Evolutionary conservation across 1,140 invertebrate genomes (phyloP), one percentile per base, ranked within the genome.

Genomic region (Caenorhabditis briggsae): DNA sequence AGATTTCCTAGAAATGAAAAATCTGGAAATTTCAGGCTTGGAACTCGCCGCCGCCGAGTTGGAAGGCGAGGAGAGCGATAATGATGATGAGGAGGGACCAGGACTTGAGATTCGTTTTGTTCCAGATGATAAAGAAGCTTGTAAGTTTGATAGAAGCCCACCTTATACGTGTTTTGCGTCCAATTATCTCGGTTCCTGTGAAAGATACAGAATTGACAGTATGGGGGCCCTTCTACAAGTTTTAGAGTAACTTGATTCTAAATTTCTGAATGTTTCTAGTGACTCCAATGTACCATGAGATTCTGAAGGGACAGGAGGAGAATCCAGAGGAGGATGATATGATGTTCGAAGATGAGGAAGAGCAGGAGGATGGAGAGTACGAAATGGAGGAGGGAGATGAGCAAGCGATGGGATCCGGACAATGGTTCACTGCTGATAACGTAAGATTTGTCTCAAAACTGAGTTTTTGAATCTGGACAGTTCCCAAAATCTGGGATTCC

Each of bases 261-360:
- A 9, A 46, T 16, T n/a, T 18, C 18, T 46, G 9, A 8, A 48
- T 50, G 2, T 78, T 78, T 78, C 23, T 18, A 78, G 70, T 78
- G 46, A 9, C n/a, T 11, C 46, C 23, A 23, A 78, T 78, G 14
- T 78, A 78, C n/a, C 70, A 78, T 23, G 7, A 78, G 53, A 78
- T 78, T n/a, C 7, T 16, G 11, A 33, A 46, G 23, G 70, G 70
- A 50, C 70, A 78, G 53, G 70, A 50, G 11, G 70, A 78, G 33
- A 78, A 78, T 53, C 70, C 70, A 78, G 70, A 78, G 46, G 70
- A 78, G 14, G 70, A 78, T 14, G 70, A 78, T 78, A 46, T 46
- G 23, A 78, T 78, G 70, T 78, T 18, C 46, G 70, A 78, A 2
- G 70, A 78, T 1, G 70, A 78, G 11, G 70, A 78, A 23, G 70